Conservation (phyloP, 1,140 invertebrate genomes). For the Oscheius sp. region DNA sequence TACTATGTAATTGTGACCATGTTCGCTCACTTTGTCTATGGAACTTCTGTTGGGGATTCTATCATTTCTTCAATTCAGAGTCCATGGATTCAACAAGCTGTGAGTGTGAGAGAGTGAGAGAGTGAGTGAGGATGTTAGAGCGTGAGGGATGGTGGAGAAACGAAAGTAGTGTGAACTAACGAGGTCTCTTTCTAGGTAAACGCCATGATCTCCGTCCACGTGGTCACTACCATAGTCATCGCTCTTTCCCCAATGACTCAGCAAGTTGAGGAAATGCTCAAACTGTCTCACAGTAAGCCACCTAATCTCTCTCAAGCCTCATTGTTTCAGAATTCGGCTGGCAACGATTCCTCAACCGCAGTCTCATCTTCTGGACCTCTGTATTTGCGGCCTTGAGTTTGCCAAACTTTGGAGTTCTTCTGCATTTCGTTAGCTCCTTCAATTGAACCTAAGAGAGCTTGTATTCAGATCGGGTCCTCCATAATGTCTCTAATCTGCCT, state of each 20-base stretch:
- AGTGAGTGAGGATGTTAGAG: neutral
- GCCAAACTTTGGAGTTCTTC: conserved; percentile 80
- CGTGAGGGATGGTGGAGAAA: no score
- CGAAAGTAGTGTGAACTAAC: no score
- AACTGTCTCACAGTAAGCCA: conserved; percentile 68
- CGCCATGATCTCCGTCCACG: conserved; percentile 61
- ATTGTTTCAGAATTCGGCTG: conserved; percentile 72
- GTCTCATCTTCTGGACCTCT: conserved; percentile 70
- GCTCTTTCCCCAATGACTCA: conserved; percentile 64
- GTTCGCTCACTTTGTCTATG: conserved; percentile 43
- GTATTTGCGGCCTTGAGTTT: conserved; percentile 78
- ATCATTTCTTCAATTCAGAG: conserved; percentile 54
- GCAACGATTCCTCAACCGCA: conserved; percentile 74
- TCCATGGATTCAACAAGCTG: conserved; percentile 51
- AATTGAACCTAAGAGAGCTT: neutral
- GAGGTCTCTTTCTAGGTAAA: neutral
- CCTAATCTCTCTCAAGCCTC: neutral
- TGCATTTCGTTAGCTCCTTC: conserved; percentile 65
- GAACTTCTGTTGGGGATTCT: conserved; percentile 49
- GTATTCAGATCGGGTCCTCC: conserved; percentile 73
- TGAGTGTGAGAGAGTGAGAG: no score
- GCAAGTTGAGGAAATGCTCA: conserved; percentile 71
- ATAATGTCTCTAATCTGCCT: conserved; percentile 79
- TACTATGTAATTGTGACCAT: conserved; percentile 49
- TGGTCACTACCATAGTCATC: conserved; percentile 62